Percentiles rank a stretch among this genome's conserved stretches.
Conservation (phyloP, 2,888 invertebrate genomes). For the Gryllus longicercus region DNA sequence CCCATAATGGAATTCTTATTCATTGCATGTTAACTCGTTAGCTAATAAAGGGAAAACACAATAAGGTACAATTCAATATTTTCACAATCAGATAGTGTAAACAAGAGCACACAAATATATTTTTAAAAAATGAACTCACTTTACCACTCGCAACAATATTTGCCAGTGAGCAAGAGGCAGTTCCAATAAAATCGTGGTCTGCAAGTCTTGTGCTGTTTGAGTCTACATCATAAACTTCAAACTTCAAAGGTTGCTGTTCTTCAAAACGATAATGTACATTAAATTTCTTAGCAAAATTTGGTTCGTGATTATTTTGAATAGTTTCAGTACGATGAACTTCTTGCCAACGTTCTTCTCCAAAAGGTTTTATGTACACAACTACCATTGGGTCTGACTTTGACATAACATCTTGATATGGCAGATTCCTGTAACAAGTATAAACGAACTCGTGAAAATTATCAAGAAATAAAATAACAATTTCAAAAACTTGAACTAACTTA, state of each 20-base stretch:
- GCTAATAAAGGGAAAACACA: neutral
- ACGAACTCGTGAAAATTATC: neutral
- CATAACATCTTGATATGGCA: conserved; percentile 50
- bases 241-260: conserved; percentile 54
- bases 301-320: conserved; percentile 50
- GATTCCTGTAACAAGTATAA: conserved; percentile 25
- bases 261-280: conserved; percentile 56
- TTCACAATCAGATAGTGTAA: neutral
- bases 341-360: conserved; percentile 45
- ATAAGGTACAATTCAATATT: neutral
- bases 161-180: conserved; percentile 53
- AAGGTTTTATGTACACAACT: conserved; percentile 47
- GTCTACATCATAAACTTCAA: conserved; percentile 51
- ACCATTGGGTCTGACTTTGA: conserved; percentile 58
- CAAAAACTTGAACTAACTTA: conserved; percentile 28
- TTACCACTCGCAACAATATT: conserved; percentile 45
- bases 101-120: neutral
- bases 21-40: neutral
- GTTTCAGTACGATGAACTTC: conserved; percentile 50
- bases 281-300: conserved; percentile 55
- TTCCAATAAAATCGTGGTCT: conserved; percentile 53
- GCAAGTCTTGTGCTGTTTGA: conserved; percentile 42
- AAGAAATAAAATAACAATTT: neutral
- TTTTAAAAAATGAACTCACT: conserved; percentile 29
- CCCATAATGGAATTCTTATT: no score